Evolutionary conservation across 2,888 invertebrate species (phyloP).

Genomic region (Trisateles emortualis): DNA sequence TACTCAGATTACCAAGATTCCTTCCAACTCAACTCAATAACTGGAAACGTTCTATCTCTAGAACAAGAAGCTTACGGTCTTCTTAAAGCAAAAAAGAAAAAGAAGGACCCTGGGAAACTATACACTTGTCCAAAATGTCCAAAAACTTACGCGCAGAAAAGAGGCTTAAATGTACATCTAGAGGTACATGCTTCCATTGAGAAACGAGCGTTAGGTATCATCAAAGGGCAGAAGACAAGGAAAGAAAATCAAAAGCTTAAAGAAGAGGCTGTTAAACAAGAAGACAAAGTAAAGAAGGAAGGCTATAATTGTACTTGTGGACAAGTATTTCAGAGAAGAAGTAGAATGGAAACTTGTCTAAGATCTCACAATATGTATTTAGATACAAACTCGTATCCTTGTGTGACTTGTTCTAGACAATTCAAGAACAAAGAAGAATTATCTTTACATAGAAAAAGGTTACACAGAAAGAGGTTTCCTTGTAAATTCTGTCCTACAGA

Average conservation of each 20-base stretch:
- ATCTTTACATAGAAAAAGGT: constrained; percentile 66
- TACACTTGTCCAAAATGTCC: constrained; percentile 67
- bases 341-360: constrained; percentile 76
- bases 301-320: constrained; percentile 79
- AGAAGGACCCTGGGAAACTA: constrained; percentile 31
- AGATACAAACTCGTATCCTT: constrained; percentile 59
- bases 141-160: constrained; percentile 56
- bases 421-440: constrained; percentile 73
- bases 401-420: constrained; percentile 69
- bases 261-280: constrained; percentile 23
- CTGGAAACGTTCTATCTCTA: constrained; percentile 72
- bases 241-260: constrained; percentile 54
- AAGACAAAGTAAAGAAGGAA: constrained; percentile 55
- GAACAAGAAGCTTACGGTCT: constrained; percentile 78
- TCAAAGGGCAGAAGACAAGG: constrained; percentile 63
- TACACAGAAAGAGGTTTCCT: constrained; percentile 74
- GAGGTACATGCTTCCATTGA: constrained; percentile 71
- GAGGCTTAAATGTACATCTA: constrained; percentile 60
- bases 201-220: constrained; percentile 61
- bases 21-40: constrained; percentile 80
- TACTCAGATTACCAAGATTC: constrained; percentile 57
- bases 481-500: constrained; percentile 84
- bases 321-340: constrained; percentile 67
- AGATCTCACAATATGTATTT: constrained; percentile 68
- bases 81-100: constrained; percentile 62